Conservation (phyloP, 2,888 invertebrate genomes). For the Aleiodes testaceus region DNA sequence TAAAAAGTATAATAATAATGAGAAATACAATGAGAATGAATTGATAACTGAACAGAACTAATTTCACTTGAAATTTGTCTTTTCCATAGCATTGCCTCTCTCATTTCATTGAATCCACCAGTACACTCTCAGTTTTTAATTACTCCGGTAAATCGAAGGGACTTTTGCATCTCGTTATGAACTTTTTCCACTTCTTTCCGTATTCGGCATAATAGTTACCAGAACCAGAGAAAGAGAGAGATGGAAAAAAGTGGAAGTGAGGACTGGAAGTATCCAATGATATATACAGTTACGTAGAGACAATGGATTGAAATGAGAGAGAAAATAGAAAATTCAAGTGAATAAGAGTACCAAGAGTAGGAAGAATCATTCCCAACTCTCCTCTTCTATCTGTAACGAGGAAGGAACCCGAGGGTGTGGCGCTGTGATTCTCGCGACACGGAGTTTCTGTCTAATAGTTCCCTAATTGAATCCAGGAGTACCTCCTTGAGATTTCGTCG, state of each 20-base stretch:
- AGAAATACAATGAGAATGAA: constrained; percentile 14
- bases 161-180: constrained; percentile 42
- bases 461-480: constrained; percentile 43
- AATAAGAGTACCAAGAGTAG: background rate
- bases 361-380: background rate
- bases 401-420: constrained; percentile 26
- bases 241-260: background rate
- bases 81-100: constrained; percentile 2
- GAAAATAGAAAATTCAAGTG: constrained; percentile 9
- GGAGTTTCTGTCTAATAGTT: constrained; percentile 41
- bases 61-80: constrained; percentile 23
- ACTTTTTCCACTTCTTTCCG: constrained; percentile 34
- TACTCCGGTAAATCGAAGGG: constrained; percentile 38
- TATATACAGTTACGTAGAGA: constrained; percentile 25
- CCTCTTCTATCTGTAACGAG: constrained; percentile 10
- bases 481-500: constrained; percentile 31
- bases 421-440: constrained; percentile 35
- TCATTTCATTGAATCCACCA: constrained; percentile 28
- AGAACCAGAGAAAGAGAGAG: constrained; percentile 18
- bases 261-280: constrained; percentile 8
- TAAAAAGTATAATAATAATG: constrained; percentile 3
- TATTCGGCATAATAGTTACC: background rate
- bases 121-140: constrained; percentile 37
- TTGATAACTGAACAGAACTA: constrained; percentile 31
- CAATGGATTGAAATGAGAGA: constrained; percentile 25